phyloP scores from a whole-genome alignment of 2,113 vertebrate species.

The Myodes glareolus region DNA sequence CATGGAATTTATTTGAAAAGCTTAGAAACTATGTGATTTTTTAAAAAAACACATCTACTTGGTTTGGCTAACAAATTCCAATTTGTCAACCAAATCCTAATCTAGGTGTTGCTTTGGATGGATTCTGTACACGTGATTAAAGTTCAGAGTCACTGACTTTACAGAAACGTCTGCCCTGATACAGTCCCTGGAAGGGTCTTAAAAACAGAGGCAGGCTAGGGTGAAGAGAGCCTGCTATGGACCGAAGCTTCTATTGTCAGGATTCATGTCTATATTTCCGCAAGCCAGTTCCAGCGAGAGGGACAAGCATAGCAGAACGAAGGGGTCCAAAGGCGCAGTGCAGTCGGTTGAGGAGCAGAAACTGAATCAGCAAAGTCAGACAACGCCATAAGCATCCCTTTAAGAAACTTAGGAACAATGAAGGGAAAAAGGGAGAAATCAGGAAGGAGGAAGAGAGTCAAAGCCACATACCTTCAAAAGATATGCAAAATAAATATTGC shows the following conservation, averaged over 20 bases:
- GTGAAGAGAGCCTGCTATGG: neutral
- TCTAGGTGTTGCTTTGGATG: neutral
- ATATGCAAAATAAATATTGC: neutral
- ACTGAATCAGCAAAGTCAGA: too few relatives aligned
- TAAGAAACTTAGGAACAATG: neutral
- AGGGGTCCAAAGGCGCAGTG: too few relatives aligned
- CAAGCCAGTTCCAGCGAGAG: neutral
- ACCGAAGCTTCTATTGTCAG: fast-evolving
- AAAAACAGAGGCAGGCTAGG: neutral
- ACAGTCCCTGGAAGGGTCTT: neutral
- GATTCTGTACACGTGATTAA: neutral
- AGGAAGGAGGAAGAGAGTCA: neutral
- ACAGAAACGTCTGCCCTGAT: neutral
- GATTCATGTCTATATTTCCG: neutral
- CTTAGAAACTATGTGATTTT: neutral
- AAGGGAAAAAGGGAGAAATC: neutral
- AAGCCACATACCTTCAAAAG: neutral
- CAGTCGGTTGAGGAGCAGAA: too few relatives aligned
- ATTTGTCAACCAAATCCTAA: neutral
- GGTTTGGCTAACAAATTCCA: neutral
- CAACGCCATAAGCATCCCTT: too few relatives aligned
- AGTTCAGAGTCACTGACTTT: neutral
- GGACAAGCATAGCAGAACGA: neutral
- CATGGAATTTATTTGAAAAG: neutral
- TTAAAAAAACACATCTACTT: neutral